Conservation (phyloP, 2,888 invertebrate genomes). For the Drosophila anomelani region DNA sequence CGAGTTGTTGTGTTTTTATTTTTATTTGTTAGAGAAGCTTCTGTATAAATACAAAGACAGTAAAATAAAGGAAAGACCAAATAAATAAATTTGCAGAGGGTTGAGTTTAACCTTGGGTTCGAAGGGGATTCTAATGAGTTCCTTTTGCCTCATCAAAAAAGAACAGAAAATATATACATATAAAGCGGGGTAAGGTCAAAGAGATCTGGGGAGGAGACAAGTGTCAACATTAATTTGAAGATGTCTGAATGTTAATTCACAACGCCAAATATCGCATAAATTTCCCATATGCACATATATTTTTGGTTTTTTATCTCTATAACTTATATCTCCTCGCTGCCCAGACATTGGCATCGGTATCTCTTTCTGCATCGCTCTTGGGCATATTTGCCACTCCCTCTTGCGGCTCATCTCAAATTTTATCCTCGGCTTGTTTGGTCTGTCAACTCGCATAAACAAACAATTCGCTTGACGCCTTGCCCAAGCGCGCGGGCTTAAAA, state of each 20-base stretch:
- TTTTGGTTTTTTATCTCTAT: slow-evolving; percentile 33
- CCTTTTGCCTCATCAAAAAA: slow-evolving; percentile 26
- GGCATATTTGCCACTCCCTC: slow-evolving; percentile 69
- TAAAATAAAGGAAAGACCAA: background rate
- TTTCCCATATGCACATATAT: slow-evolving; percentile 57
- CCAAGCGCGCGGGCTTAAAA: slow-evolving; percentile 22
- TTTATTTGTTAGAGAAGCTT: slow-evolving; percentile 5
- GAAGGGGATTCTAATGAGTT: slow-evolving; percentile 63
- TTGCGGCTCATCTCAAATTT: slow-evolving; percentile 49
- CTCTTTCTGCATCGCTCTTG: slow-evolving; percentile 52
- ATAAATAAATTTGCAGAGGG: slow-evolving; percentile 20
- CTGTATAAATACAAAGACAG: slow-evolving; percentile 10
- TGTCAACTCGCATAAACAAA: slow-evolving; percentile 70
- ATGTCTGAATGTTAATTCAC: slow-evolving; percentile 66
- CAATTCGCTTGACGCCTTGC: slow-evolving; percentile 64
- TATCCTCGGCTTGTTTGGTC: slow-evolving; percentile 66
- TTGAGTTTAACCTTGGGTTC: slow-evolving; percentile 57
- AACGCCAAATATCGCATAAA: slow-evolving; percentile 70
- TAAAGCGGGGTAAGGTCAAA: slow-evolving; percentile 6
- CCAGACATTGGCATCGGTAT: slow-evolving; percentile 34
- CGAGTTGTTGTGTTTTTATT: slow-evolving; percentile 18
- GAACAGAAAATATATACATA: background rate
- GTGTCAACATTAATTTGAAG: slow-evolving; percentile 77
- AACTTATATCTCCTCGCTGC: slow-evolving; percentile 43
- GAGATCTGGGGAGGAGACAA: slow-evolving; percentile 54